Evolutionary conservation across 2,113 vertebrate genomes (phyloP), one percentile per base, ranked within the genome.

Genomic region (Cygnus buccinator): DNA sequence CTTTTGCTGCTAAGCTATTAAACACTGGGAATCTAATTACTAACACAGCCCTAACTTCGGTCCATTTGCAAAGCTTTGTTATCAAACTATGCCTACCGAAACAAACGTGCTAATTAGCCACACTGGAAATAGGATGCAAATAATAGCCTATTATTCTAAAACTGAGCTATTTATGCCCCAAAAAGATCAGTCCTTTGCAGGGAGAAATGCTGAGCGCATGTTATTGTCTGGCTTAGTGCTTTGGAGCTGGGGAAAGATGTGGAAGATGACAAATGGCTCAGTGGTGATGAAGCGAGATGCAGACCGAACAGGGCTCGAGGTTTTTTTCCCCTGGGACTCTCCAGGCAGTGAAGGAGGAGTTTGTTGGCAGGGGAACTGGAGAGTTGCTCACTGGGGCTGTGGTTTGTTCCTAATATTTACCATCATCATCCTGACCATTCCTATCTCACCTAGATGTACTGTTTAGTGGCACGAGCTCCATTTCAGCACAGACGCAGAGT

Each of bases 241-340:
- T 37, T 20, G 44, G 15, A 26, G 35, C 25, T 52, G 55, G 35
- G 54, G 26, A 35, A 26, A 74, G 67, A n/a, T 9, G 4, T 54
- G 33, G 15, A 23, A 29, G 44, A 23, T 6, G 31, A 26, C 6
- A 15, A 62, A 20, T 1, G 35, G 44, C 20, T 65, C 1, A 0
- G 1, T 11, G 57, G 48, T 16, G 39, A 9, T 29, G 12, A 28
- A 66, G 84, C 29, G 10, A 57, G 66, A 35, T n/a, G 61, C 55
- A 50, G 35, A 13, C 12, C 18, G 29, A 29, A 11, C 1, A 5
- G 17, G 37, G 15, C 1, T 16, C 44, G 50, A 33, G 31, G 3
- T 23, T 29, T 6, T 23, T 46, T 68, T 26, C 23, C 46, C 33
- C 8, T 5, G 46, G 68, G 57, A 3, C 50, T 11, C 33, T 37